These are phyloP conservation scores for Argyrosomus regius DNA, from an alignment of 2,797 vertebrate species.

Conservation along the genomic window DNA sequence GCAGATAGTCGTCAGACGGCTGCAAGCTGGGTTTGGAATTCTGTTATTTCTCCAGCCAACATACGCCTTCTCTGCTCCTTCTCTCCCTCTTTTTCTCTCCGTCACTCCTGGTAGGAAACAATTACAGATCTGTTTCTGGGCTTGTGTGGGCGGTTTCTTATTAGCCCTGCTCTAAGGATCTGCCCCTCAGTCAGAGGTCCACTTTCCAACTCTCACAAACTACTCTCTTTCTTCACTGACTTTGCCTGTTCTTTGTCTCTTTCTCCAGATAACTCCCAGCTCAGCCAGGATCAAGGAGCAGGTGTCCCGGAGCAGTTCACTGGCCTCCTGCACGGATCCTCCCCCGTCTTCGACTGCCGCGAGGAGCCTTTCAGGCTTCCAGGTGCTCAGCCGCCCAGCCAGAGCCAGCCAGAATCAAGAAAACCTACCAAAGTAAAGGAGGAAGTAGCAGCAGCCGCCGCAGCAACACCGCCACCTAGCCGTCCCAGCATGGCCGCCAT, in stretches of 20 bases:
- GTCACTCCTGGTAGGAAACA: slow-evolving; percentile 84
- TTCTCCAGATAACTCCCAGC: slow-evolving; percentile 82
- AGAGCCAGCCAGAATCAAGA: slow-evolving; percentile 54
- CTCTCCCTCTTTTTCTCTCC: slow-evolving; percentile 60
- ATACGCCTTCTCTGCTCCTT: slow-evolving; percentile 66
- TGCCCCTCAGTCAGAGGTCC: slow-evolving; percentile 69
- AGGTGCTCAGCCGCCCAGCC: slow-evolving; percentile 57
- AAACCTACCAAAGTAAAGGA: slow-evolving; percentile 67
- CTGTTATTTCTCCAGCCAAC: slow-evolving; percentile 83
- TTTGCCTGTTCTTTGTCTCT: slow-evolving; percentile 69
- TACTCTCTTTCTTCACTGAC: slow-evolving; percentile 62
- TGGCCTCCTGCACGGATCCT: slow-evolving; percentile 96
- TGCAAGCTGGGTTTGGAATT: slow-evolving; percentile 87
- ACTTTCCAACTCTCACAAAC: slow-evolving; percentile 64
- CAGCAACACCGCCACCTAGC: slow-evolving; percentile 44
- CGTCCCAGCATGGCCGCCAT: slow-evolving; percentile 82
- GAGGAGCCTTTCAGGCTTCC: slow-evolving; percentile 90
- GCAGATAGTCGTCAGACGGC: slow-evolving; percentile 71
- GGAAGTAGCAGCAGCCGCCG: slow-evolving; percentile 22
- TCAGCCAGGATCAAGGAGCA: slow-evolving; percentile 87
- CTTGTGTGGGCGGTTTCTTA: slow-evolving; percentile 85
- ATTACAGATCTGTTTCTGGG: slow-evolving; percentile 90
- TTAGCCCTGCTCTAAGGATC: slow-evolving; percentile 70
- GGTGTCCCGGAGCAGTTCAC: slow-evolving; percentile 95
- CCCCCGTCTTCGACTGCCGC: slow-evolving; percentile 92